Evolutionary conservation across 2,113 vertebrate genomes (phyloP), one percentile per base, ranked within the genome.

Genomic region (Entelurus aequoreus): DNA sequence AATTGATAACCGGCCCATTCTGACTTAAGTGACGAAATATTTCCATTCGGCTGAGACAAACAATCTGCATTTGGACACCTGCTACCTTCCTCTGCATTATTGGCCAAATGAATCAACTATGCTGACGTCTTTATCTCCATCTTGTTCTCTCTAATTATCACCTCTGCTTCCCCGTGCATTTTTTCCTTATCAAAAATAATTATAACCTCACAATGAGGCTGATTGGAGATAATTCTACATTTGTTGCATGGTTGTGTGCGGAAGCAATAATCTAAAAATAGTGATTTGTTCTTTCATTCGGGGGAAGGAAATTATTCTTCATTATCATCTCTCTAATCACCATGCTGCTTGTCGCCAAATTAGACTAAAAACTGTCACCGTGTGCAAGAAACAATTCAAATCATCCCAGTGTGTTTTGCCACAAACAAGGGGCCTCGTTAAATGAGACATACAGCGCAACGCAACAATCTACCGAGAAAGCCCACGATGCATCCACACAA

Each of bases 181-280:
- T 79, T 14, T 40, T 55, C 68, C 72, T 73, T 82, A 83, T 88
- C 84, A 81, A 76, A 72, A 61, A 64, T 80, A 85, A 86, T 85
- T 75, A 80, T 62, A 54, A 54, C 40, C 61, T 70, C 74, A 78
- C 74, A 79, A 84, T 60, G 66, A 79, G 46, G 38, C 62, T 83
- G 84, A 87, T 85, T 86, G 79, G 78, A 80, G 81, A 86, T 79
- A 83, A 68, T 57, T 63, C 50, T 49, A 57, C 40, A 63, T 69
- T 78, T 63, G 54, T 66, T 48, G 61, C 64, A 72, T 8, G 6
- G 60, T 44, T 65, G 40, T 6, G 52, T 63, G 59, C 58, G 8
- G 76, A 40, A 60, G 13, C 35, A 62, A 57, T 56, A 64, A 58
- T 71, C 55, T 57, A 47, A 68, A 66, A 72, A 78, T 42, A 21